phyloP scores from a whole-genome alignment of 2,113 vertebrate species.

The Protobothrops flavoviridis region DNA sequence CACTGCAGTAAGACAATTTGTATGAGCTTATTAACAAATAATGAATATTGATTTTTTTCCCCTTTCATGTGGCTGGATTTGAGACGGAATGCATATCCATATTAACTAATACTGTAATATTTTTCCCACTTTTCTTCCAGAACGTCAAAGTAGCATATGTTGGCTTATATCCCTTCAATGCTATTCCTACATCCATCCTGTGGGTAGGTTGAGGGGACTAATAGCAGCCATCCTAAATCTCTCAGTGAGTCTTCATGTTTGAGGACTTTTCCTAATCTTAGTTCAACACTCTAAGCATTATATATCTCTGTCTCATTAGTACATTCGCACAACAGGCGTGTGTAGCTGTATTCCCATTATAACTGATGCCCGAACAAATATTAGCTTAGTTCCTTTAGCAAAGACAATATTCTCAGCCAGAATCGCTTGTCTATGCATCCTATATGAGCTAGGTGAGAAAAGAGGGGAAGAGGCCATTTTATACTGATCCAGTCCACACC shows the following conservation, averaged over 20 bases:
- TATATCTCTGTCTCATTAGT: background rate
- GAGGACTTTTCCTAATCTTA: background rate
- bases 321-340: background rate
- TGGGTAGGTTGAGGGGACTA: background rate
- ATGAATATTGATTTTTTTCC: accelerated
- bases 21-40: background rate
- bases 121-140: background rate
- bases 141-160: background rate
- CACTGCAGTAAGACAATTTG: background rate
- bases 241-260: background rate
- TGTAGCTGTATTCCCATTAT: background rate
- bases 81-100: background rate
- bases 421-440: background rate
- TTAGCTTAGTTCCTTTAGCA: background rate
- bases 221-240: background rate
- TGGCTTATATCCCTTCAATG: background rate
- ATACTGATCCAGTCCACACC: background rate
- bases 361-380: background rate
- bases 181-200: background rate
- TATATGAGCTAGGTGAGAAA: background rate
- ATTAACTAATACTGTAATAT: background rate
- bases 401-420: background rate
- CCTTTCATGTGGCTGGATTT: background rate
- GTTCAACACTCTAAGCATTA: background rate
- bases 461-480: background rate